Evolutionary conservation across 2,113 vertebrate species (phyloP), one percentile per base, ranked within the genome.

Genomic region (Tupaia chinensis): DNA sequence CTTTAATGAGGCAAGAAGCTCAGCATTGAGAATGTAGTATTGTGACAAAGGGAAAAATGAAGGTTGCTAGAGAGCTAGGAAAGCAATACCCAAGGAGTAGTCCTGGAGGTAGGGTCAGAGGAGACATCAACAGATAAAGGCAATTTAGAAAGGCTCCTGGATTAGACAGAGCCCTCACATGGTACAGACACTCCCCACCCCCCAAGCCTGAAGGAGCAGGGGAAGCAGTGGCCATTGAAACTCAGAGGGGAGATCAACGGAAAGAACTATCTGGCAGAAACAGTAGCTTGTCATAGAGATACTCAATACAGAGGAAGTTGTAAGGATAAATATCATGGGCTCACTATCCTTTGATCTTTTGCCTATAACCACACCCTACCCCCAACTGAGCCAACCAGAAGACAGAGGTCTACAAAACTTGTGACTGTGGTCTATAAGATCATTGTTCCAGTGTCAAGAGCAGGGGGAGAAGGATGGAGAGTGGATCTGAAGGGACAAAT

Each of bases 301-400:
- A 56, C 20, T 29, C 66, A 32, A 27, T 53, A 69, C 77, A 66
- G 22, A 89, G 23, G 44, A 89, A 56, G 9, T 54, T 80, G 4
- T 9, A 3, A 11, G 23, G 25, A 19, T 58, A 81, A 44, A 79
- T 80, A 61, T 14, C n/a, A 15, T 80, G 61, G 56, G 68, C 20
- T 44, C 9, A 29, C 27, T 92, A 16, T 80, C 44, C 72, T 70
- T 74, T 91, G 60, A 68, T 54, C 23, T 66, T 85, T 82, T 81
- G 22, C 60, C 72, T 61, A 1, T 68, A 74, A 73, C 44, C 44
- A 44, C 44, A 20, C 32, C 22, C 89, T 44, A 44, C 68, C 76
- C 91, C 27, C 60, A 69, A 94, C 13, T 27, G 60, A 79, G 53
- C 27, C 80, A 65, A 23, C 23, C 4, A 25, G 27, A 87, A 92